Percentiles rank a stretch among this genome's conserved stretches.
These are phyloP conservation scores for Mystacornis crossleyi DNA, from an alignment of 2,113 vertebrate genomes.

Conservation along the genomic window DNA sequence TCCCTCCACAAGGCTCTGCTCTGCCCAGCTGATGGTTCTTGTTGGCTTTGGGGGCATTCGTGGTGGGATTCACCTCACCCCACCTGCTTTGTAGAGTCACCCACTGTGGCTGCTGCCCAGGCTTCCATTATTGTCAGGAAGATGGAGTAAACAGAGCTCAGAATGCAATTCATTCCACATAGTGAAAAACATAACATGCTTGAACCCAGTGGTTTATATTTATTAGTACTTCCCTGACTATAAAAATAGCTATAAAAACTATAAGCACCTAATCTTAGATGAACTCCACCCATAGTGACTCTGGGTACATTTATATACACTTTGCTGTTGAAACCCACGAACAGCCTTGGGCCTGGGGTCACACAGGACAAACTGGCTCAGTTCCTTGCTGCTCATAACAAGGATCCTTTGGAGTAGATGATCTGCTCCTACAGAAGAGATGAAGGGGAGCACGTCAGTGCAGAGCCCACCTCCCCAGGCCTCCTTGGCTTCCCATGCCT, in stretches of 20 bases:
- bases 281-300: background rate
- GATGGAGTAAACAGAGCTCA: background rate
- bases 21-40: background rate
- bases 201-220: background rate
- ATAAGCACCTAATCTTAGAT: background rate
- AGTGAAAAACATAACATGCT: background rate
- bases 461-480: background rate
- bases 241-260: background rate
- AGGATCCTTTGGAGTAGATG: background rate
- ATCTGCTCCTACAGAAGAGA: background rate
- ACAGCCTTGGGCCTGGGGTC: background rate
- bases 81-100: background rate
- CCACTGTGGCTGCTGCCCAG: background rate
- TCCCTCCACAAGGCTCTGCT: fast-evolving
- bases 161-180: background rate
- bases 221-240: background rate
- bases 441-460: background rate
- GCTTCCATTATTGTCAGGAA: fast-evolving
- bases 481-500: background rate
- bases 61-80: background rate
- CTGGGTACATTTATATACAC: background rate
- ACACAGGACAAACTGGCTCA: background rate
- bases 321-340: background rate
- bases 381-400: background rate
- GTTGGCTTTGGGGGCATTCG: background rate